phyloP scores from a whole-genome alignment of 2,113 vertebrate genomes.

The Microcebus ravelobensis region DNA sequence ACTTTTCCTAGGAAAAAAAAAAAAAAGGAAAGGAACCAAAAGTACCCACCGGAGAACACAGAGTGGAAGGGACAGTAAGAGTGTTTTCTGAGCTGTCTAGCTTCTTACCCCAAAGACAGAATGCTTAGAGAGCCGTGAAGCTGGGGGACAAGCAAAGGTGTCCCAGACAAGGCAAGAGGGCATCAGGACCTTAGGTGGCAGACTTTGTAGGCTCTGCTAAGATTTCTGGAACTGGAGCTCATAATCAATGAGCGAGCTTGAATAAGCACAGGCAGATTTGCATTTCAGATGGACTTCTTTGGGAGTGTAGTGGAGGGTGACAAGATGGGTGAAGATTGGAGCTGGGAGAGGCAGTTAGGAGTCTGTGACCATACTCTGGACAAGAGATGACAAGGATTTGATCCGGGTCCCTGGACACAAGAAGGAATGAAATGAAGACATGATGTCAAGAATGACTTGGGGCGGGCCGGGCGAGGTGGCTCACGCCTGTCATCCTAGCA shows the following conservation, averaged over 20 bases:
- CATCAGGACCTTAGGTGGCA: not conserved
- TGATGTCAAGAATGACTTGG: not conserved
- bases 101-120: not conserved
- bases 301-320: too few species aligned
- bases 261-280: not conserved
- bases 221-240: not conserved
- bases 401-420: not conserved
- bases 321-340: not conserved
- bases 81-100: not conserved
- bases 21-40: not conserved
- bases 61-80: not conserved
- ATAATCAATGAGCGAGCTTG: not conserved
- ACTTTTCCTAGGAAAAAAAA: not conserved
- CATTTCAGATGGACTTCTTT: not conserved
- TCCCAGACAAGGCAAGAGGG: not conserved
- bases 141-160: not conserved
- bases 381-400: not conserved
- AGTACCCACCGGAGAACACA: not conserved
- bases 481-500: too few species aligned
- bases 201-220: not conserved
- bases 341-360: not conserved
- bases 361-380: not conserved
- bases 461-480: rapidly evolving
- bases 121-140: not conserved
- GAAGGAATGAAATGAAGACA: not conserved